phyloP scores from a whole-genome alignment of 1,140 invertebrate species.

The Heliconius congener region DNA sequence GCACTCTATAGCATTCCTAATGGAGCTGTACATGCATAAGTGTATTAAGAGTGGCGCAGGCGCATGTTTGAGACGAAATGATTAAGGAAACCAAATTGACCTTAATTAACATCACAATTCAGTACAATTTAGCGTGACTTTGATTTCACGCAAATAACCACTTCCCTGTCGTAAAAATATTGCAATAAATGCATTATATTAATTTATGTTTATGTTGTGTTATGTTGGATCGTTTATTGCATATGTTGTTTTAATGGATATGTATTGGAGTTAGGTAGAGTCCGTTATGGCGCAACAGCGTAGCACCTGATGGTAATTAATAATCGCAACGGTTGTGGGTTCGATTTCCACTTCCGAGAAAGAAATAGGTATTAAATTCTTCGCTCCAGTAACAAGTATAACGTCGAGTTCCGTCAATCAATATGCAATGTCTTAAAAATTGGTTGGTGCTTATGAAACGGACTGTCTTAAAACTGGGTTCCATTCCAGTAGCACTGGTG shows the following conservation, averaged over 20 bases:
- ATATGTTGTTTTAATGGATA: neutral
- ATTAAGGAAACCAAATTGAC: constrained; percentile 54
- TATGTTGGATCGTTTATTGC: neutral
- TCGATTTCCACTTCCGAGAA: too few relatives aligned
- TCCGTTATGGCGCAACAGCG: neutral
- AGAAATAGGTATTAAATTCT: too few relatives aligned
- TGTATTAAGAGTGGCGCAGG: constrained; percentile 32
- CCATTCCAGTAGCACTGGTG: too few relatives aligned
- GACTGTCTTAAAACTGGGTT: too few relatives aligned
- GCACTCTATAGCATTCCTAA: constrained; percentile 17
- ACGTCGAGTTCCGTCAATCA: too few relatives aligned
- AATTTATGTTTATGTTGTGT: constrained; percentile 30
- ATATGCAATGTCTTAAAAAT: too few relatives aligned
- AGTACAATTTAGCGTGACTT: constrained; percentile 48
- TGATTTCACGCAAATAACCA: constrained; percentile 44
- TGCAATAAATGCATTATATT: constrained; percentile 34
- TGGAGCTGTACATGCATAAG: constrained; percentile 25
- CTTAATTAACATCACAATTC: constrained; percentile 50
- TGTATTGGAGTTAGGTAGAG: neutral
- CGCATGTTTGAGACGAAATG: constrained; percentile 49
- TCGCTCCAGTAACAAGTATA: too few relatives aligned
- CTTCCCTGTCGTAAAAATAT: constrained; percentile 43
- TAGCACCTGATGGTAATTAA: too few relatives aligned
- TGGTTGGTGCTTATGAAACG: too few relatives aligned
- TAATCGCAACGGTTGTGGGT: too few relatives aligned